Base-by-base conservation (phyloP, 1,140 invertebrate species). In the Drosophila triauraria region DNA sequence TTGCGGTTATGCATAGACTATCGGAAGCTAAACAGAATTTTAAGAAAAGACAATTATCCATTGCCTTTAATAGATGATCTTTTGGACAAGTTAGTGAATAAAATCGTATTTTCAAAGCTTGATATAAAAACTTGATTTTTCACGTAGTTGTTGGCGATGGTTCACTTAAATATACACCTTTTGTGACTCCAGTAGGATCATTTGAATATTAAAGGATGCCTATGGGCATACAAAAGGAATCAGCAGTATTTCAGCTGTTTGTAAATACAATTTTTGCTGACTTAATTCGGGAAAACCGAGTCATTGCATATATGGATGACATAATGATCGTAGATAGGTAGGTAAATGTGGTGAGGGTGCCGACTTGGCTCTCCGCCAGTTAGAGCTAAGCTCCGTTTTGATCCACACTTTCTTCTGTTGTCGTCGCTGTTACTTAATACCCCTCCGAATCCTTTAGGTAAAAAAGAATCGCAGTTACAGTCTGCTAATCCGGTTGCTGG, bases 161-260 rank as follows among this genome's bases (percentile, higher is more conserved):
- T 20, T 20, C 20, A 20, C 20, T 20, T 20, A 20, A 20, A 20
- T 20, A 44, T 27, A 32, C 40, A 9, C 44, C 23, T 30, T 58
- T 58, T 10, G 54, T 57, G 2, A 57, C 54, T 23, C 40, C 40
- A 15, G 43, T 57, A 23, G 38, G 40, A 25, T 38, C 43, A 8
- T 43, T 25, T 40, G 12, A 57, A 43, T 57, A 43, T 38, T 40
- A 42, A 1, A 27, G 20, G 20, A 20, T 20, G 20, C 20, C 20
- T 20, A 20, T 20, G 20, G 17, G 32, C 4, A 30, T 30, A 30
- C 43, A 61, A 35, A 50, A 40, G 38, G 59, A 20, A 23, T 38
- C 12, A 23, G 32, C 51, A 7, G 27, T 54, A 10, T 35, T 4
- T 20, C 20, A 20, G 20, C 20, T 20, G 1, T 35, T 54, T 9